A percentile compares a stretch with the other conserved stretches of the same genome.
Conservation (phyloP, 1,140 invertebrate species). For the Brachionus rotundiformis region DNA sequence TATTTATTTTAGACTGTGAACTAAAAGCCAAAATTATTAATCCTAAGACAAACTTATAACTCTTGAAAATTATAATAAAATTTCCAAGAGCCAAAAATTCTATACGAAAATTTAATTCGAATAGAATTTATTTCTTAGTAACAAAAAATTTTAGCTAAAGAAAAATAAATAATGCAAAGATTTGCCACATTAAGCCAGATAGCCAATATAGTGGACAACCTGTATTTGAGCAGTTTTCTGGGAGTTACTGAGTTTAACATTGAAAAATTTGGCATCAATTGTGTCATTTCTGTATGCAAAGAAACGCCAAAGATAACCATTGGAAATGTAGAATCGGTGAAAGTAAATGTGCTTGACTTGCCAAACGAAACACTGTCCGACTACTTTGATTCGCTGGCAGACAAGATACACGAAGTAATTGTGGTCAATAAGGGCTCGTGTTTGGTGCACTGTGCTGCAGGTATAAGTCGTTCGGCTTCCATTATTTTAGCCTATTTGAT, state of each 20-base stretch:
- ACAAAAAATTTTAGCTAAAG: background rate
- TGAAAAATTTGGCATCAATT: constrained; percentile 40
- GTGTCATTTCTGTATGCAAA: constrained; percentile 40
- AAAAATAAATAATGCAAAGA: constrained; percentile 13
- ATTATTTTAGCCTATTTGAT: constrained; percentile 51
- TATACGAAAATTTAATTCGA: background rate
- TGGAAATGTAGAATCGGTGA: constrained; percentile 24
- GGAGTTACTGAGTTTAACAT: constrained; percentile 28
- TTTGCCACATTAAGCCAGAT: constrained; percentile 20
- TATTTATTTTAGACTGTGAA: no score
- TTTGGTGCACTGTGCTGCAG: constrained; percentile 51
- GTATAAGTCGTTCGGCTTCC: constrained; percentile 31
- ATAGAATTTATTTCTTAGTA: constrained; percentile 25
- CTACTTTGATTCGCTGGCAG: constrained; percentile 22
- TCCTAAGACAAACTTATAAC: background rate
- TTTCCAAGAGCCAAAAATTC: background rate
- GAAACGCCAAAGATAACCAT: constrained; percentile 27
- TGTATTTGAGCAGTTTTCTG: constrained; percentile 26
- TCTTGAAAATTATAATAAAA: constrained; percentile 4
- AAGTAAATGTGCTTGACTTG: constrained; percentile 22
- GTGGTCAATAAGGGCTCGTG: background rate
- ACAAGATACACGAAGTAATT: constrained; percentile 41
- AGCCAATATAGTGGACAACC: constrained; percentile 46
- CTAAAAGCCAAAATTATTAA: background rate
- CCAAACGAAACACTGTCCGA: background rate